Conservation (phyloP, 2,888 invertebrate genomes). For the Platypus cylindrus region DNA sequence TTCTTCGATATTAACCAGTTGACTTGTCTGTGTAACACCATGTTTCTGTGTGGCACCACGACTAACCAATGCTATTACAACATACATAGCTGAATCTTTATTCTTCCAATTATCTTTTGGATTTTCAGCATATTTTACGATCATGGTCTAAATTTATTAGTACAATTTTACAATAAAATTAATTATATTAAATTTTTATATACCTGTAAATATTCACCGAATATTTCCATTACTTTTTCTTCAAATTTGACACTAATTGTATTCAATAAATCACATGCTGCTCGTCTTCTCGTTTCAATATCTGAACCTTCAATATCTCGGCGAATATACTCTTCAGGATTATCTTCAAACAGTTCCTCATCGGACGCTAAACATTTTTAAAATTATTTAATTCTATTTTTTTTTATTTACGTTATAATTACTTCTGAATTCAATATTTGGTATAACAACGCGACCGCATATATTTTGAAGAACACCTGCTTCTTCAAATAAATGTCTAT, state of each 20-base stretch:
- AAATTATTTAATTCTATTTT: neutral
- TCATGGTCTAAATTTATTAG: too few species aligned
- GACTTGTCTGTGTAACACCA: constrained; percentile 84
- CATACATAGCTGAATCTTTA: constrained; percentile 91
- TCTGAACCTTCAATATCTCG: constrained; percentile 98
- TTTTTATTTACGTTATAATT: too few species aligned
- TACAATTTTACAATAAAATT: too few species aligned
- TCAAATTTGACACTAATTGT: constrained; percentile 83
- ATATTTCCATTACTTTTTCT: constrained; percentile 73
- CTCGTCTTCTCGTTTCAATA: constrained; percentile 87
- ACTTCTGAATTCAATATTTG: constrained; percentile 95
- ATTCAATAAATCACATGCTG: constrained; percentile 94
- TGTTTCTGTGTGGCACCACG: constrained; percentile 80
- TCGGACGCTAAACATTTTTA: constrained; percentile 56
- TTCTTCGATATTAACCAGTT: constrained; percentile 77
- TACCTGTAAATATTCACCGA: constrained; percentile 77
- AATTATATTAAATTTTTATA: too few species aligned
- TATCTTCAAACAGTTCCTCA: constrained; percentile 94
- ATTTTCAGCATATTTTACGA: constrained; percentile 63
- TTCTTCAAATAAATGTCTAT: constrained; percentile 81
- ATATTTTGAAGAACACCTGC: constrained; percentile 76
- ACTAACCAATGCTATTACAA: constrained; percentile 89
- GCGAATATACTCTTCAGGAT: constrained; percentile 93
- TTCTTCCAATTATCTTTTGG: constrained; percentile 76
- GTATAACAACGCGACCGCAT: constrained; percentile 97